Evolutionary conservation across 37 sponge, comb jelly and placozoan genomes (phyloP).

Genomic region (Aplysina aerophoba): DNA sequence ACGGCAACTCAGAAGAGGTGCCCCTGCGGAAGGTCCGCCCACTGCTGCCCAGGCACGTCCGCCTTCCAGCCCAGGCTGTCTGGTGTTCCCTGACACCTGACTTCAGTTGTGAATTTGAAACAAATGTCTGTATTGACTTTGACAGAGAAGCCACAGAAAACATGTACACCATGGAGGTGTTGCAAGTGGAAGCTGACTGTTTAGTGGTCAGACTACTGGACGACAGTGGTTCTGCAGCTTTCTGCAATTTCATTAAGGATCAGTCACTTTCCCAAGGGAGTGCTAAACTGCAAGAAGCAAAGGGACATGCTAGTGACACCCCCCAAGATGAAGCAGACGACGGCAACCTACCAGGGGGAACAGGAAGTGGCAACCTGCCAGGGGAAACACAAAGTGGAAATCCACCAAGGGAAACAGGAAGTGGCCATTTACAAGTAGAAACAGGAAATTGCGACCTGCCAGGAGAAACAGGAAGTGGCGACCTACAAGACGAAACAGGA

Average conservation of each 20-base stretch:
- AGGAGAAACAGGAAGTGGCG: too few species aligned
- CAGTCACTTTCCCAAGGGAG: not conserved
- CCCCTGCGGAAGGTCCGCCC: not conserved
- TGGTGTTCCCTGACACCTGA: not conserved
- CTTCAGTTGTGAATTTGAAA: not conserved
- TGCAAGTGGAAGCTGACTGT: not conserved
- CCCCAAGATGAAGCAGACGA: not conserved
- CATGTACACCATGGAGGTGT: not conserved
- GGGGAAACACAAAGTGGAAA: too few species aligned
- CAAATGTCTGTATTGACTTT: not conserved
- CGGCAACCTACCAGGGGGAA: not conserved
- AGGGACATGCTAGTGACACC: too few species aligned
- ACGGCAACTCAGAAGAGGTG: slow-evolving; percentile 72
- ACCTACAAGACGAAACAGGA: too few species aligned
- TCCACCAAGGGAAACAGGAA: too few species aligned
- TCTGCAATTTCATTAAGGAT: not conserved
- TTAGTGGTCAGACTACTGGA: not conserved
- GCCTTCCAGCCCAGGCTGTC: slow-evolving; percentile 56
- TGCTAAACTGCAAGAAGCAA: too few species aligned
- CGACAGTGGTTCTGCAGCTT: not conserved
- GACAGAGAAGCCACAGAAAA: not conserved
- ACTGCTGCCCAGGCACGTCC: not conserved
- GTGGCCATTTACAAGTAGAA: not conserved
- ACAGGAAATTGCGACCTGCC: not conserved
- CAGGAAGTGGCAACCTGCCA: not conserved